phyloP scores from a whole-genome alignment of 2,113 vertebrate species.

The Mus pahari region DNA sequence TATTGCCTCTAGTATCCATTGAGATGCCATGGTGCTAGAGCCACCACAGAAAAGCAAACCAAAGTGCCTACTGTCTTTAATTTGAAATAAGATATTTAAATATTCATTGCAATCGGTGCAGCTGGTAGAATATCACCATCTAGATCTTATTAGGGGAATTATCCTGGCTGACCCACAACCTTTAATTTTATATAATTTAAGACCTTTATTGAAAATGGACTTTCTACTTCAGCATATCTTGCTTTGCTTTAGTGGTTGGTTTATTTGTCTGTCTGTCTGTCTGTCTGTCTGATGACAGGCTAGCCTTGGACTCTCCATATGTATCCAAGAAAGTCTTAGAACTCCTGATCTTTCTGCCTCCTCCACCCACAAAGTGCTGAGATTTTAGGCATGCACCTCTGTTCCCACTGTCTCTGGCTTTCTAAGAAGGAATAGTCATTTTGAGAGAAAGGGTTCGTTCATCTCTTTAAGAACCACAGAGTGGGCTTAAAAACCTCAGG shows the following conservation, averaged over 20 bases:
- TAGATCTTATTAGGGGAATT: neutral
- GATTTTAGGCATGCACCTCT: neutral
- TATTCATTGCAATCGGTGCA: neutral
- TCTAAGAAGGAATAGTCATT: slow-evolving; percentile 16
- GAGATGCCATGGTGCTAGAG: neutral
- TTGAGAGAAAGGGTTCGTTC: slow-evolving; percentile 9
- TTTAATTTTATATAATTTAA: slow-evolving; percentile 45
- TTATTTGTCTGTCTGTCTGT: too few species aligned
- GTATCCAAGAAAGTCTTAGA: neutral
- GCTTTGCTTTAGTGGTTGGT: neutral
- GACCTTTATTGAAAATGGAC: slow-evolving; percentile 12
- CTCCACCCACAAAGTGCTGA: neutral
- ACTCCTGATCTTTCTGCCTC: neutral
- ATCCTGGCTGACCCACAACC: slow-evolving; percentile 37
- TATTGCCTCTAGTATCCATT: neutral
- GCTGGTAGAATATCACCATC: neutral
- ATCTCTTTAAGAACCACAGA: slow-evolving; percentile 31
- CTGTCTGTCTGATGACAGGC: neutral
- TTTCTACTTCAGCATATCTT: slow-evolving; percentile 31
- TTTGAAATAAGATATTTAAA: slow-evolving; percentile 46
- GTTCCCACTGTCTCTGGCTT: neutral
- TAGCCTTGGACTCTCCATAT: neutral
- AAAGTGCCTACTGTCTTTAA: neutral
- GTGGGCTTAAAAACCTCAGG: neutral
- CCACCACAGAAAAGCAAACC: neutral